Conservation (phyloP, 2,797 vertebrate species). For the Poeciliopsis gracilis region DNA sequence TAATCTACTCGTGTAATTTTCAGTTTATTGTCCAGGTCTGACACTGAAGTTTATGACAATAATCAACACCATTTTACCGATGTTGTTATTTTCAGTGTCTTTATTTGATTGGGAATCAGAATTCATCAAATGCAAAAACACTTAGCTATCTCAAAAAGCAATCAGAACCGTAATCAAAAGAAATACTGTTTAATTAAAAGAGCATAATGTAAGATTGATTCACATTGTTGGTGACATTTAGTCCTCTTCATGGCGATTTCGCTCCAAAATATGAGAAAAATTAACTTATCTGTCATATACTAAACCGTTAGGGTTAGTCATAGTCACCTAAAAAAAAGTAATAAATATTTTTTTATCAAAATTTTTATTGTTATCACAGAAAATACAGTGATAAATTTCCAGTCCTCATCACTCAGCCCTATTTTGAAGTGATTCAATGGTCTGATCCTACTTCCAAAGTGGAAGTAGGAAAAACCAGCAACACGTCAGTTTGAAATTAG, state of each 20-base stretch:
- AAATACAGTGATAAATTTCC: too few relatives aligned
- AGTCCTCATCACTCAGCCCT: too few relatives aligned
- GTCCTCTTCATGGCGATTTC: neutral
- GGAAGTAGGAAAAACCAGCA: neutral
- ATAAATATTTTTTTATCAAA: too few relatives aligned
- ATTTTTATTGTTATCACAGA: too few relatives aligned
- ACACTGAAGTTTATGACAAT: neutral
- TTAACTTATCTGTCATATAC: neutral
- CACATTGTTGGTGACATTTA: neutral
- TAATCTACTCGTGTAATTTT: neutral
- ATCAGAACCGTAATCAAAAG: neutral
- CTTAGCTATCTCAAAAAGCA: neutral
- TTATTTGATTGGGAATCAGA: neutral
- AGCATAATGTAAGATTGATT: neutral
- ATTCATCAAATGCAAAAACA: neutral
- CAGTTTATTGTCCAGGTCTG: neutral
- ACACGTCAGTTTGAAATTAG: neutral
- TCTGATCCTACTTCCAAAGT: neutral
- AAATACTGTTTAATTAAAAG: neutral
- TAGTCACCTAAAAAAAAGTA: too few relatives aligned
- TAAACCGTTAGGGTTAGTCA: too few relatives aligned
- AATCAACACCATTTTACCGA: too few relatives aligned
- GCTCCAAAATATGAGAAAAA: neutral
- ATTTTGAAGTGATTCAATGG: neutral
- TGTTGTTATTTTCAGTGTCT: neutral